Conservation (phyloP, 1,140 invertebrate species). For the Lamellibrachia luymesi region DNA sequence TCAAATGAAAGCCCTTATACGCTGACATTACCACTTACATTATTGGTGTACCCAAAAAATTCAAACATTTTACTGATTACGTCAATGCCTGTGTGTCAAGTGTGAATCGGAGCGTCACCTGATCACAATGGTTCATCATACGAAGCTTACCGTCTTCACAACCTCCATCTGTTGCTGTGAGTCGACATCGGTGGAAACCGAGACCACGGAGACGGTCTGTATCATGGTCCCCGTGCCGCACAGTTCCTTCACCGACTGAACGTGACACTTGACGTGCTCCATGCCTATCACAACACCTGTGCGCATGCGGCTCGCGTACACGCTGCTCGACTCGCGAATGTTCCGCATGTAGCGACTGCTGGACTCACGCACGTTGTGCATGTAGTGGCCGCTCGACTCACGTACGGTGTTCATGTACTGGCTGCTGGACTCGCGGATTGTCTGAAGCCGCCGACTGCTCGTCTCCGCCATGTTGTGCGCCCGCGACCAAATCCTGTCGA, state of each 20-base stretch:
- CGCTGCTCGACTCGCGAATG: constrained; percentile 42
- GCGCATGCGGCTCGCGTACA: constrained; percentile 41
- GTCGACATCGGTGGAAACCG: constrained; percentile 46
- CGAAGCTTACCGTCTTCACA: constrained; percentile 36
- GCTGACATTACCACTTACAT: neutral
- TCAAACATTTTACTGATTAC: neutral
- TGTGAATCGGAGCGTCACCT: too few relatives aligned
- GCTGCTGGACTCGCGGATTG: constrained; percentile 43
- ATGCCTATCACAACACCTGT: constrained; percentile 46
- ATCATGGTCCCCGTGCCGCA: constrained; percentile 52
- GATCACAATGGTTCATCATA: constrained; percentile 23
- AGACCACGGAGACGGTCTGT: constrained; percentile 49
- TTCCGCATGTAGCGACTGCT: constrained; percentile 45
- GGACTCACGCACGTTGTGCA: constrained; percentile 42
- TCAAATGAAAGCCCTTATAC: neutral
- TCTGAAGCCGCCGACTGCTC: constrained; percentile 45
- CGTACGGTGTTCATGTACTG: constrained; percentile 40
- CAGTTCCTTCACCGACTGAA: constrained; percentile 51
- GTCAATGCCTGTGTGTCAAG: neutral
- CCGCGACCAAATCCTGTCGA: constrained; percentile 41
- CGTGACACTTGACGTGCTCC: constrained; percentile 44
- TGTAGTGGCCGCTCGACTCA: constrained; percentile 30
- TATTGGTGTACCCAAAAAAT: neutral
- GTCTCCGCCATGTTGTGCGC: constrained; percentile 24
- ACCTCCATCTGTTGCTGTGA: constrained; percentile 35